Conservation (phyloP, 2,797 vertebrate genomes). For the Cryptoprocta ferox region DNA sequence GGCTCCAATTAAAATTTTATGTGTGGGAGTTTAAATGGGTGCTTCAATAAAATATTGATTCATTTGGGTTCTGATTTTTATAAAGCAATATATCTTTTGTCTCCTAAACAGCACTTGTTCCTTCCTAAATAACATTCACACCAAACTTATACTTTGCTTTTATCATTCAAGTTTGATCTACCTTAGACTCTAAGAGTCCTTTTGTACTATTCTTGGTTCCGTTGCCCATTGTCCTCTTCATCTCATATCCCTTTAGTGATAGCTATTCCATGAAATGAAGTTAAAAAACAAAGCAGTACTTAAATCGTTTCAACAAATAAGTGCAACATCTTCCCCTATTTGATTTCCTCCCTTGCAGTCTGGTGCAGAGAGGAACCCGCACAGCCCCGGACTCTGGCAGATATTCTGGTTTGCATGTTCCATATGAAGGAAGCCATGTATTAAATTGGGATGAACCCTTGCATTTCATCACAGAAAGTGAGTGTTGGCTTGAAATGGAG, state of each 20-base stretch:
- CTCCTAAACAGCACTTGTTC: not conserved
- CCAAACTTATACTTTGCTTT: not conserved
- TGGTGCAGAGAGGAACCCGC: conserved; percentile 14
- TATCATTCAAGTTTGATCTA: not conserved
- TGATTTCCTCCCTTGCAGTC: conserved; percentile 54
- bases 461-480: conserved; percentile 84
- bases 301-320: conserved; percentile 47
- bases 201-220: not conserved
- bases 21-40: not conserved
- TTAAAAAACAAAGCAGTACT: not conserved
- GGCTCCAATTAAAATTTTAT: not conserved
- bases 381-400: conserved; percentile 17
- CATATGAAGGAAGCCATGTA: conserved; percentile 81
- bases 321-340: conserved; percentile 10
- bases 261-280: not conserved
- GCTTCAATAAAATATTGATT: not conserved
- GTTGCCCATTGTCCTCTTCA: not conserved
- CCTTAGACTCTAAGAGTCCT: not conserved
- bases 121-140: not conserved
- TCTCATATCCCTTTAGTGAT: not conserved
- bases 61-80: not conserved
- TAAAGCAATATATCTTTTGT: not conserved
- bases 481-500: conserved; percentile 81
- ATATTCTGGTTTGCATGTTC: conserved; percentile 61
- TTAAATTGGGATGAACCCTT: conserved; percentile 84